Evolutionary conservation across 2,113 vertebrate species (phyloP).

Genomic region (Ibidorhyncha struthersii): DNA sequence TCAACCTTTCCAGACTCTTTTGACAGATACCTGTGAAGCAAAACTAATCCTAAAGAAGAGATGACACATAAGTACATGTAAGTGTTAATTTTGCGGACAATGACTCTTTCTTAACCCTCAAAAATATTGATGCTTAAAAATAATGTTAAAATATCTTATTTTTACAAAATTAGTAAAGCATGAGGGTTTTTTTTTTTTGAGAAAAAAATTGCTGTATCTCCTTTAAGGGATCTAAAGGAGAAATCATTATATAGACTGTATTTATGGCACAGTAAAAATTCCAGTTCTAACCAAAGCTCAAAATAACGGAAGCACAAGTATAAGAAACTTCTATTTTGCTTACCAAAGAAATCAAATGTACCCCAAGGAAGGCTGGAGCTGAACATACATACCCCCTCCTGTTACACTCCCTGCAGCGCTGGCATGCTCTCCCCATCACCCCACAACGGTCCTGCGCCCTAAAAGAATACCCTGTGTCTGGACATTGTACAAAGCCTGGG

Average conservation of each 20-base stretch:
- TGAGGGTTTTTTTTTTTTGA: background rate
- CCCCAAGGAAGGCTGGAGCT: background rate
- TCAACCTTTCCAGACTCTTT: background rate
- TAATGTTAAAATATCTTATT: background rate
- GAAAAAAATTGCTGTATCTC: background rate
- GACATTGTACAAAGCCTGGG: background rate
- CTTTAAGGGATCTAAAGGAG: background rate
- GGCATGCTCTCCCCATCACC: background rate
- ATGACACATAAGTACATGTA: background rate
- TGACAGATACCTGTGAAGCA: background rate
- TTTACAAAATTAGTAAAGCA: background rate
- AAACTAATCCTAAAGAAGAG: background rate
- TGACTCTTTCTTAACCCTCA: background rate
- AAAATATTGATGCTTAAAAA: background rate
- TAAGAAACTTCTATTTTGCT: background rate
- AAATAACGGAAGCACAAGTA: background rate
- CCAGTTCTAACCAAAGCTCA: background rate
- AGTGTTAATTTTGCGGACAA: background rate
- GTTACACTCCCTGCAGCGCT: background rate
- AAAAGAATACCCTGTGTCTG: background rate
- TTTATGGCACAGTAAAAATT: background rate
- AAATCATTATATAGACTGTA: background rate
- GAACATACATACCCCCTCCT: accelerated
- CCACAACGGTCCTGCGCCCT: background rate
- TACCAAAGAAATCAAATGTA: background rate